Conservation (phyloP, 2,113 vertebrate species). For the Rhinolophus ferrumequinum region DNA sequence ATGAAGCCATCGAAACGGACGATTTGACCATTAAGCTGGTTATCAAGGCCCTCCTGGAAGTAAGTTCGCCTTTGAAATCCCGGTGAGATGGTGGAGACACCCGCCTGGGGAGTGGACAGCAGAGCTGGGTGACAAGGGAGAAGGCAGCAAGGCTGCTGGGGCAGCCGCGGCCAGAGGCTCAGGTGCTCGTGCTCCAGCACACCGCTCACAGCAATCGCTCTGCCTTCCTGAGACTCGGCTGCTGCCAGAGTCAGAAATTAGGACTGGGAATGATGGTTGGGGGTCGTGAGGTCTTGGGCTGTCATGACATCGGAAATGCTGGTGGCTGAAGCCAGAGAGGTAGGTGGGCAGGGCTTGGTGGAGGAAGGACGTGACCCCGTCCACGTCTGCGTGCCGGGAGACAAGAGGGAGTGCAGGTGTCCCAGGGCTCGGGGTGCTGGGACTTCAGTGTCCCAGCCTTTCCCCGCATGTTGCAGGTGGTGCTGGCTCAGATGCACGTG, state of each 20-base stretch:
- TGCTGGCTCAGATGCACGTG: background rate
- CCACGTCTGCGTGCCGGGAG: background rate
- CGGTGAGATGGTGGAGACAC: background rate
- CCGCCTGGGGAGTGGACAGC: accelerated
- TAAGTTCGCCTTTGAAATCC: conserved; percentile 51
- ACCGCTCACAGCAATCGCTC: too few relatives aligned
- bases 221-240: background rate
- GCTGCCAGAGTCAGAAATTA: too few relatives aligned
- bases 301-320: too few relatives aligned
- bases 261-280: accelerated
- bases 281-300: background rate
- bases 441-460: accelerated
- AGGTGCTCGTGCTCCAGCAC: background rate
- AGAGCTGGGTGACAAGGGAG: background rate
- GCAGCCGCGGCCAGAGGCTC: background rate
- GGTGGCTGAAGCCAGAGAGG: background rate
- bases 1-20: conserved; percentile 91
- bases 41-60: conserved; percentile 92
- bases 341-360: accelerated
- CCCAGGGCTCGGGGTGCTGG: background rate
- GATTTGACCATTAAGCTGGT: conserved; percentile 90
- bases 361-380: background rate
- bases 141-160: background rate
- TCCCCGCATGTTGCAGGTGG: accelerated
- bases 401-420: accelerated